Evolutionary conservation across 2,113 vertebrate species (phyloP).

Genomic region (Eira barbara): DNA sequence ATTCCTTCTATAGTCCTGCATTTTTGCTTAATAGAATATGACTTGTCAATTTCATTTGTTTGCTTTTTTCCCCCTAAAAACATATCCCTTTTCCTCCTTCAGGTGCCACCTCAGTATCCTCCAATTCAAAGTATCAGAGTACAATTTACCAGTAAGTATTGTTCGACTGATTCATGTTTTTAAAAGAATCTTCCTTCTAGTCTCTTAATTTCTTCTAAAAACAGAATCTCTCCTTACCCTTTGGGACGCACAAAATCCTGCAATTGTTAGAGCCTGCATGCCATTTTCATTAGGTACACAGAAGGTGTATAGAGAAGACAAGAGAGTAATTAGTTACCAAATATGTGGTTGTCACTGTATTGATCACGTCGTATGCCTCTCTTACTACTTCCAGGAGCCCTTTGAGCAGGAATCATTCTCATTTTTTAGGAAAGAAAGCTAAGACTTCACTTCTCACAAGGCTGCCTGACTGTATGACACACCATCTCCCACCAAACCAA

Average conservation of each 20-base stretch:
- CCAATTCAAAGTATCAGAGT: constrained; percentile 53
- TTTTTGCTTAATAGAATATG: neutral
- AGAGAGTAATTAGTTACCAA: neutral
- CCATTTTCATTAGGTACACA: neutral
- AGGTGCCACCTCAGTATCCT: constrained; percentile 42
- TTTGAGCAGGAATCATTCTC: neutral
- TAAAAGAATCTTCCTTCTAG: neutral
- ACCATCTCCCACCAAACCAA: neutral
- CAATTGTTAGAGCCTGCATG: neutral
- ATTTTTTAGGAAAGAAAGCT: neutral
- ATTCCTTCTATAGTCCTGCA: neutral
- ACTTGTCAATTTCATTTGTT: neutral
- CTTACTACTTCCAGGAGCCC: neutral
- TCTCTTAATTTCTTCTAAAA: neutral
- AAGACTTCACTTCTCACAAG: neutral
- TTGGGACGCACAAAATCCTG: neutral
- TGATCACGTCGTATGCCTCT: neutral
- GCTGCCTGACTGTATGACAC: neutral
- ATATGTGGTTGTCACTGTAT: neutral
- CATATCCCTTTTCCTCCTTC: neutral
- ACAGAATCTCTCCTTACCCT: neutral
- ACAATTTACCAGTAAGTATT: constrained; percentile 62
- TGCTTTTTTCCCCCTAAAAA: neutral
- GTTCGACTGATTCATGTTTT: neutral
- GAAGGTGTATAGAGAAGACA: neutral